A percentile compares a stretch with the other conserved stretches of the same genome.
Evolutionary conservation across 2,888 invertebrate genomes (phyloP).

Genomic region (Ectemnius cavifrons): DNA sequence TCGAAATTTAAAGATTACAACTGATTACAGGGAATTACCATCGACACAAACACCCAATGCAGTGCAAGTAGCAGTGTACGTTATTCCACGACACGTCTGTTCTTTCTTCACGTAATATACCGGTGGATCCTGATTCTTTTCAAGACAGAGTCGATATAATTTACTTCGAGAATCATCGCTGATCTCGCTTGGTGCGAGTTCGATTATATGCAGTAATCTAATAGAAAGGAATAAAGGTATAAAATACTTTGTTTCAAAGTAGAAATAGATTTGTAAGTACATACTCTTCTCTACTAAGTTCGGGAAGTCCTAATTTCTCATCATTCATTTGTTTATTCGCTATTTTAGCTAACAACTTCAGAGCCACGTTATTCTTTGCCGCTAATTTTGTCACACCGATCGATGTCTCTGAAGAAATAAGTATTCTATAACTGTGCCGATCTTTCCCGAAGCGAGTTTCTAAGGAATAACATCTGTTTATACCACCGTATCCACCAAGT

Average conservation of each 20-base stretch:
- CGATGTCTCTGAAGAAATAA: too few relatives aligned
- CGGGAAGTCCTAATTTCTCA: constrained; percentile 24
- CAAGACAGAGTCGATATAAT: constrained; percentile 62
- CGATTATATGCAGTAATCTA: constrained; percentile 60
- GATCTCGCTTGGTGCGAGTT: constrained; percentile 31
- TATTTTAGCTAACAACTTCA: constrained; percentile 53
- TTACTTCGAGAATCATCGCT: constrained; percentile 55
- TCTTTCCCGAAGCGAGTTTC: background rate
- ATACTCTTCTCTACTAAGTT: constrained; percentile 59
- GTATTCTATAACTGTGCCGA: too few relatives aligned
- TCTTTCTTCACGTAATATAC: constrained; percentile 40
- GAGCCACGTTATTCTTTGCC: constrained; percentile 52
- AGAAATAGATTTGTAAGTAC: constrained; percentile 18
- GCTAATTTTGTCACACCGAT: too few relatives aligned
- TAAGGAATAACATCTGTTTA: background rate
- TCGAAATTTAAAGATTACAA: background rate
- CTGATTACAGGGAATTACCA: constrained; percentile 49
- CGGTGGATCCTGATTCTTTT: constrained; percentile 49
- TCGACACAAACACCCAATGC: constrained; percentile 51
- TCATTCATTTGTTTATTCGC: constrained; percentile 59
- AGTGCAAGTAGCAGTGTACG: constrained; percentile 50
- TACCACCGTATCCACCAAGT: constrained; percentile 59
- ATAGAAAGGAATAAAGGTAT: background rate
- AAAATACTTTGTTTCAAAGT: background rate
- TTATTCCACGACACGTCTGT: constrained; percentile 40